Conservation (phyloP, 2,113 vertebrate genomes). For the Anarrhichthys ocellatus region DNA sequence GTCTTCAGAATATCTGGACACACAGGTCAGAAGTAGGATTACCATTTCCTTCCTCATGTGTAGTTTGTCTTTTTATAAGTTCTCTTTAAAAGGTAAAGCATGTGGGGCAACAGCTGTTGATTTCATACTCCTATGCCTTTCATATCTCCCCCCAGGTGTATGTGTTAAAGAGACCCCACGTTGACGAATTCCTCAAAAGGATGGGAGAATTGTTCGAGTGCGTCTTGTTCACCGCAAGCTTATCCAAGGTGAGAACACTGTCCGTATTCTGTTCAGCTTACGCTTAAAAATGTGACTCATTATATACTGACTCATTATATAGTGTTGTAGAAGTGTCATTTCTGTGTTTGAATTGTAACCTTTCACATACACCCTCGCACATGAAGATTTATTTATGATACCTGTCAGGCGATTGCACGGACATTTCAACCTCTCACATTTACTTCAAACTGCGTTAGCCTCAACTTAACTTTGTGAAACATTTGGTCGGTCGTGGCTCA, state of each 20-base stretch:
- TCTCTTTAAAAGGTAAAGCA: not conserved
- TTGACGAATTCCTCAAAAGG: slow-evolving; percentile 94
- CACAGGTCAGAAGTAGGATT: not conserved
- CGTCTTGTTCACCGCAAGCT: slow-evolving; percentile 96
- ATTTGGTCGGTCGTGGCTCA: not conserved
- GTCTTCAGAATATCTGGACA: not conserved
- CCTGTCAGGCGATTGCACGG: slow-evolving; percentile 2
- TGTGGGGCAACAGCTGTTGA: not conserved
- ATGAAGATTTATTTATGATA: slow-evolving; percentile 30
- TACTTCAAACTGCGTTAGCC: slow-evolving; percentile 12
- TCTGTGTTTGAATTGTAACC: slow-evolving; percentile 20
- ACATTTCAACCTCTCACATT: slow-evolving; percentile 55
- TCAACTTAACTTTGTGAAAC: not conserved
- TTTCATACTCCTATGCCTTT: not conserved
- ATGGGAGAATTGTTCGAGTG: slow-evolving; percentile 99
- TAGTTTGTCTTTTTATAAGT: not conserved
- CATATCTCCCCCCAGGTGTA: slow-evolving; percentile 87
- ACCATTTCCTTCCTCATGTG: not conserved
- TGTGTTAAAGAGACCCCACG: slow-evolving; percentile 93
- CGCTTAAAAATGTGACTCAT: not conserved
- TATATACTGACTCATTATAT: not conserved
- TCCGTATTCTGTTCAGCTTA: not conserved
- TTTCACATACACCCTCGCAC: not conserved
- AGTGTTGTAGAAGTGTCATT: not conserved
- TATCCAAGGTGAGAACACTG: slow-evolving; percentile 90